phyloP scores from a whole-genome alignment of 2,888 invertebrate genomes.

The Laspeyria flexula region DNA sequence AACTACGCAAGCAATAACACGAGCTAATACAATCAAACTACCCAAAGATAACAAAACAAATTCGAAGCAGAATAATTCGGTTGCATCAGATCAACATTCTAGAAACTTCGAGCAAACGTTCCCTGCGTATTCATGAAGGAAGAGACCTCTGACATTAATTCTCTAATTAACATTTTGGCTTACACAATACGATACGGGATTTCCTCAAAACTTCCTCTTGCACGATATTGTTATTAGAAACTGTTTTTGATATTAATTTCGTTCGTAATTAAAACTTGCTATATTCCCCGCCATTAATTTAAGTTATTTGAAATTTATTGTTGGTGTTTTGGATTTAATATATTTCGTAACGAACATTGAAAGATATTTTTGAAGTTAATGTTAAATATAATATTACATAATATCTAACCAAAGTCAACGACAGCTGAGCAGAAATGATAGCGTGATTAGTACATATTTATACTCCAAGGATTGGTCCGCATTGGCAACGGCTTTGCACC shows the following conservation, averaged over 20 bases:
- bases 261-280: conserved; percentile 25
- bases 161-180: conserved; percentile 71
- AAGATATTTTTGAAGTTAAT: no score
- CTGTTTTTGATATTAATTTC: conserved; percentile 42
- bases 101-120: conserved; percentile 11
- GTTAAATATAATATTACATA: no score
- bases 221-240: conserved; percentile 51
- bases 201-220: conserved; percentile 59
- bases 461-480: no score
- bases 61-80: conserved; percentile 10
- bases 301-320: background rate
- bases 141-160: conserved; percentile 63
- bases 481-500: no score
- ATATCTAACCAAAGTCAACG: no score
- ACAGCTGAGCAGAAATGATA: no score
- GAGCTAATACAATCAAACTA: conserved; percentile 9
- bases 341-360: background rate
- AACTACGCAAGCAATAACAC: background rate
- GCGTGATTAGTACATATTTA: no score
- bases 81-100: conserved; percentile 11
- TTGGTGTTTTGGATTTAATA: background rate
- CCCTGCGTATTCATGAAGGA: conserved; percentile 59
- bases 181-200: conserved; percentile 62
- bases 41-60: conserved; percentile 10
- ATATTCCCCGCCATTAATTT: conserved; percentile 1